These are phyloP conservation scores for Diadophis punctatus DNA, from an alignment of 2,113 vertebrate species.

Conservation along the genomic window DNA sequence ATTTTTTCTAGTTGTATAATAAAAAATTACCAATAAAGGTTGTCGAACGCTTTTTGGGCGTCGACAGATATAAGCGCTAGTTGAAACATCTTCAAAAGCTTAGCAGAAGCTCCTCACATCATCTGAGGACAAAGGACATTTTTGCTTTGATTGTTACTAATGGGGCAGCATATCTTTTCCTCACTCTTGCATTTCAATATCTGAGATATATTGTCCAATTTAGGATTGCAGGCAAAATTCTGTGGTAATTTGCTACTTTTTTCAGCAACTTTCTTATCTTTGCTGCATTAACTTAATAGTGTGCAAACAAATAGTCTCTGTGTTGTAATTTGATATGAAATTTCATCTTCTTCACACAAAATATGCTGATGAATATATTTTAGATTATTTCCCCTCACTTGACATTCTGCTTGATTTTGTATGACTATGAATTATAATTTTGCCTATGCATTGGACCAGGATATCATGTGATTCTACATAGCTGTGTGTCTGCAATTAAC, in stretches of 20 bases:
- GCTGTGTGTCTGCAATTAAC: background rate
- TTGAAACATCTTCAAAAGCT: background rate
- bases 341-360: background rate
- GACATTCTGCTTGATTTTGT: background rate
- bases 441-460: background rate
- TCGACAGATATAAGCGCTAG: too few species aligned
- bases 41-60: too few species aligned
- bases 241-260: background rate
- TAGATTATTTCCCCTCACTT: background rate
- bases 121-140: background rate
- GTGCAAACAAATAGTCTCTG: background rate
- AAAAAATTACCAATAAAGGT: too few species aligned
- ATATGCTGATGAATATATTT: background rate
- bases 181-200: background rate
- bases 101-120: background rate
- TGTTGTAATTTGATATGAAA: background rate
- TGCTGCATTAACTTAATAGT: background rate
- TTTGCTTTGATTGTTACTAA: background rate
- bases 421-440: background rate
- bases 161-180: background rate
- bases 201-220: background rate
- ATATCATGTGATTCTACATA: background rate
- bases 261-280: background rate
- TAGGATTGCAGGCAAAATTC: background rate
- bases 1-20: too few species aligned